These are phyloP conservation scores for Nasonia giraulti DNA, from an alignment of 1,140 invertebrate genomes.

Conservation along the genomic window DNA sequence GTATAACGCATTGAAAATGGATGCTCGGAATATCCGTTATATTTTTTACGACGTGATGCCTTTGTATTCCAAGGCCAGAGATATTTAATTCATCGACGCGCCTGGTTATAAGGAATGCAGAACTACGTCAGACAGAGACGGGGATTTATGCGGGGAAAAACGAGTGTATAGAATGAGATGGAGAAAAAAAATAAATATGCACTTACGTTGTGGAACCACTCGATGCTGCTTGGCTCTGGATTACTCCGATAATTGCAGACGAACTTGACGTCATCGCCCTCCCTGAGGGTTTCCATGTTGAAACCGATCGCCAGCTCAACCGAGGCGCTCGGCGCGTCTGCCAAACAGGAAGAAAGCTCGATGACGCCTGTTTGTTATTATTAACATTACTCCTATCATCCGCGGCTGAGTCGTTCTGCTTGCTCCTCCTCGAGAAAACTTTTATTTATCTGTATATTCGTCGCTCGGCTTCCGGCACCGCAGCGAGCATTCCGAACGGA, in stretches of 20 bases:
- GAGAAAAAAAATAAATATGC: neutral
- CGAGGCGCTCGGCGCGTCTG: conserved; percentile 69
- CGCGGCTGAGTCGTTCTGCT: neutral
- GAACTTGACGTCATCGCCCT: conserved; percentile 78
- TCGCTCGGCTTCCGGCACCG: conserved; percentile 19
- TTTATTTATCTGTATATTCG: conserved; percentile 49
- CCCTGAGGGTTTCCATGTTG: conserved; percentile 69
- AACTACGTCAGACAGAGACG: too few species aligned
- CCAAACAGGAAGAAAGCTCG: conserved; percentile 36
- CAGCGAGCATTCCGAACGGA: neutral
- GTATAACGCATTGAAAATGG: conserved; percentile 22
- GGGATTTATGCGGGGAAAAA: too few species aligned
- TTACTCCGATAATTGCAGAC: conserved; percentile 76
- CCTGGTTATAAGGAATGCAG: neutral
- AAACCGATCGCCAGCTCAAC: conserved; percentile 68
- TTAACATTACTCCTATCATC: neutral
- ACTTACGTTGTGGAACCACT: conserved; percentile 79
- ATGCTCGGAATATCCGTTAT: neutral
- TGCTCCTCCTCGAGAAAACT: conserved; percentile 16
- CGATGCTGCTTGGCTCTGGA: conserved; percentile 73
- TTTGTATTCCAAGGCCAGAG: neutral
- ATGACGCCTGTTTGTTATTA: neutral
- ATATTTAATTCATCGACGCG: neutral
- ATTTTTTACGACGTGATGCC: neutral
- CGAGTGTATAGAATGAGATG: neutral